Conservation (phyloP, 2,113 vertebrate genomes). For the Rhinoptilus africanus region DNA sequence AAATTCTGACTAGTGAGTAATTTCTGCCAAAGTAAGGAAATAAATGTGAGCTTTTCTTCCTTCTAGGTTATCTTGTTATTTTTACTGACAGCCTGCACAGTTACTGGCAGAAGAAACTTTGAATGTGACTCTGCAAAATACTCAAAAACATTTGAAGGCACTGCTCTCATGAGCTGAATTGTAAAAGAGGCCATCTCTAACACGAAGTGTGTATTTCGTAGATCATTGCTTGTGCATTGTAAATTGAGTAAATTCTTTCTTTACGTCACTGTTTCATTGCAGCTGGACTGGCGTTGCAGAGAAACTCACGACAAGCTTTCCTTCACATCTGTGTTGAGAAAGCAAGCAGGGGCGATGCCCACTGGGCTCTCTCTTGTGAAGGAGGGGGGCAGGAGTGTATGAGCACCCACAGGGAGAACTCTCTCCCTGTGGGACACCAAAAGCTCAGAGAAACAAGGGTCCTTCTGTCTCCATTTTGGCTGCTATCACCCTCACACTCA, state of each 20-base stretch:
- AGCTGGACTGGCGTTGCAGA: background rate
- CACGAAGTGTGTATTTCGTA: background rate
- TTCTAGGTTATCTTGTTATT: conserved; percentile 27
- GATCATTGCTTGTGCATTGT: background rate
- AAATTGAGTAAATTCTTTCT: background rate
- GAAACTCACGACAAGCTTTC: background rate
- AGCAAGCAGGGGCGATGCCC: rapidly evolving
- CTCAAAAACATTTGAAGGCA: background rate
- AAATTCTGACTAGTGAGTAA: conserved; percentile 18
- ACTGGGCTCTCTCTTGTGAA: background rate
- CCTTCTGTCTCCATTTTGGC: background rate
- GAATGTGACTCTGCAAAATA: background rate
- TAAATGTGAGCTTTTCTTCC: conserved; percentile 20
- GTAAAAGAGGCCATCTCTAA: background rate
- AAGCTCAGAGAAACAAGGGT: background rate
- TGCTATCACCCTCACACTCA: background rate
- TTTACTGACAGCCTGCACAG: background rate
- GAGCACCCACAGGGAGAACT: background rate
- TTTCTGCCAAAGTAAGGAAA: conserved; percentile 31
- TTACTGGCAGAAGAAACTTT: background rate
- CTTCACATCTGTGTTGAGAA: background rate
- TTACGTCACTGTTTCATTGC: background rate
- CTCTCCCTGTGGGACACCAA: background rate
- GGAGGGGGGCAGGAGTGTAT: background rate
- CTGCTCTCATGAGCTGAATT: background rate